Evolutionary conservation across 1,140 invertebrate species (phyloP), one percentile per base, ranked within the genome.

Genomic region (Aphis craccivora): DNA sequence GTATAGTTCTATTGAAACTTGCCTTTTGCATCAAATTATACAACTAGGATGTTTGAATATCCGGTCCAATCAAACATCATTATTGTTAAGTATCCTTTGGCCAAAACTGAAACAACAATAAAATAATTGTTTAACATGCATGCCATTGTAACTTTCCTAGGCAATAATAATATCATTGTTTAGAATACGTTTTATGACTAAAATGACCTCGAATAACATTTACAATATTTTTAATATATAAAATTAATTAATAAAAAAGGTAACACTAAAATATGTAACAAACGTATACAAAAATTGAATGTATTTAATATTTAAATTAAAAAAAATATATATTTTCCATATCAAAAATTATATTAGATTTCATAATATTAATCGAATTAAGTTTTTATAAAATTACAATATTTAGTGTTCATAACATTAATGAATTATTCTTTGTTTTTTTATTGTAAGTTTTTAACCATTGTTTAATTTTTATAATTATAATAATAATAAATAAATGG

Each of bases 31-130:
- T 8, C 18, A 55, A 53, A 55, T 40, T 88, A 51, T 23, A 23
- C 18, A 25, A 51, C 37, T 90, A 53, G 60, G 43, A 81, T 81
- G 90, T 81, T 51, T 8, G 67, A 83, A 81, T 37, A 92, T 92
- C 90, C 90, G 90, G 90, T 92, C 30, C 18, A n/a, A 83, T 83
- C 90, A 92, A 92, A 92, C 37, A 83, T 45, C 40, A 91, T 83
- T 76, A 83, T 92, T 83, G 90, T 83, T 23, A 43, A 45, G 40
- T 83, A 83, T 48, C 30, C 43, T 92, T 67, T 91, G 43, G 43
- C 14, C 40, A 51, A 81, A 91, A n/a, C 40, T 67, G 45, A 92
- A 91, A 92, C 67, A 92, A 92, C 48, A 92, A 92, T 35, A 40
- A 84, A 84, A 84, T 84, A 84, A 25, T 84, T 84, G 22, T 84